Evolutionary conservation across 37 sponge, comb jelly and placozoan genomes (phyloP).

Genomic region (Cliona cf. orientalis): DNA sequence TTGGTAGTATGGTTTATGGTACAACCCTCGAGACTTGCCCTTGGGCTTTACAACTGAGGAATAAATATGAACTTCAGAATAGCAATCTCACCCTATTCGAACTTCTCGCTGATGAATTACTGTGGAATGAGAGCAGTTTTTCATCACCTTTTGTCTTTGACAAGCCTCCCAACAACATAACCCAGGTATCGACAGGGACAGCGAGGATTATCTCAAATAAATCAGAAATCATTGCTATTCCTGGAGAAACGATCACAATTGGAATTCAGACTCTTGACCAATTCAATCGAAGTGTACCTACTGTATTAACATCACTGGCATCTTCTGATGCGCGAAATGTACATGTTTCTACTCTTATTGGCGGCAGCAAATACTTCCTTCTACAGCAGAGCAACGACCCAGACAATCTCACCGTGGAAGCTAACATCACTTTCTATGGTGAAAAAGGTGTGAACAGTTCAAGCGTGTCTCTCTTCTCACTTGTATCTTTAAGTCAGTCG

Average conservation of each 20-base stretch:
- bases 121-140: not conserved
- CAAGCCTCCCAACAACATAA: not conserved
- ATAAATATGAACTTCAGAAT: not conserved
- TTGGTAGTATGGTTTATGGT: constrained; percentile 38
- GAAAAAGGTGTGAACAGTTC: too few species aligned
- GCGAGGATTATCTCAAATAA: not conserved
- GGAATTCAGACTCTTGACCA: constrained; percentile 12
- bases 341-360: constrained; percentile 12
- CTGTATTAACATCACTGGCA: constrained; percentile 25
- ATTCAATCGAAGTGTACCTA: not conserved
- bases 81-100: constrained; percentile 3
- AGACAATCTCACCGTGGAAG: too few species aligned
- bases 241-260: constrained; percentile 17
- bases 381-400: too few species aligned
- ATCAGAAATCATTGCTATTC: not conserved
- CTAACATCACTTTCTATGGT: too few species aligned
- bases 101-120: constrained; percentile 9
- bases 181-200: constrained; percentile 9
- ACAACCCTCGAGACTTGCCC: constrained; percentile 46
- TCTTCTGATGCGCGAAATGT: not conserved
- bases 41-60: constrained; percentile 13
- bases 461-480: constrained; percentile 5
- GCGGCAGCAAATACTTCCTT: constrained; percentile 32
- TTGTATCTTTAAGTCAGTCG: constrained; percentile 4
- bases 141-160: constrained; percentile 23